Base-by-base conservation (phyloP, 2,113 vertebrate genomes). In the Poeciliopsis turrubarensis region DNA sequence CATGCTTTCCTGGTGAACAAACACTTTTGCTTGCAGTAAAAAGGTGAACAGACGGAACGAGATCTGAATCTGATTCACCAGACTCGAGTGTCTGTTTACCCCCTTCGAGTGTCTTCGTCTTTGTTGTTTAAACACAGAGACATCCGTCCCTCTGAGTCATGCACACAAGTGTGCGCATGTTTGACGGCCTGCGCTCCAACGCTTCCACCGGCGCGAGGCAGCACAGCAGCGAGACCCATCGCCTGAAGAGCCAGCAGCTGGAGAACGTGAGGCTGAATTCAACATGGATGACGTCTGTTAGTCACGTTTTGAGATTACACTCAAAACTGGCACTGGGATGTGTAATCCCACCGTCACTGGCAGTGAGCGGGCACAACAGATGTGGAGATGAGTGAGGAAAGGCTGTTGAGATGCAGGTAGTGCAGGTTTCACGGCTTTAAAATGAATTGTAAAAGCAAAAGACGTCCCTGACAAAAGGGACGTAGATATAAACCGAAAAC, bases 331-430 rank as follows among this genome's bases (percentile, higher is more conserved):
- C 57, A 82, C 80, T 78, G 17, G 72, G 63, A 77, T 68, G 70
- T 68, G 70, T 70, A 82, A 61, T 82, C 78, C 70, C 77, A 83
- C 85, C 25, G 60, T 83, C 78, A 78, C 84, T 70, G 70, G 68
- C 69, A 25, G 44, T 54, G 12, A 37, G 84, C 70, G 30, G 30
- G 27, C 27, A 27, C 61, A 64, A 62, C 47, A 67, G 22, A 63
- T 57, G 73, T 41, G 32, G n/a, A 69, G 2, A 4, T 71, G 80
- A 60, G 26, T 14, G 60, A 29, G 12, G 65, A 39, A 39, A 39
- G 37, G 13, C 37, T 39, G 37, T 31, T n/a, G 5, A 26, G 5
- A 66, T 32, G 17, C 62, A 22, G 10, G 51, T n/a, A 25, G 3
- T 11, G 51, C 9, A 57, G 2, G 8, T 25, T 25, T n/a, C 51